Evolutionary conservation across 2,888 invertebrate genomes (phyloP).

Genomic region (Tillus elongatus): DNA sequence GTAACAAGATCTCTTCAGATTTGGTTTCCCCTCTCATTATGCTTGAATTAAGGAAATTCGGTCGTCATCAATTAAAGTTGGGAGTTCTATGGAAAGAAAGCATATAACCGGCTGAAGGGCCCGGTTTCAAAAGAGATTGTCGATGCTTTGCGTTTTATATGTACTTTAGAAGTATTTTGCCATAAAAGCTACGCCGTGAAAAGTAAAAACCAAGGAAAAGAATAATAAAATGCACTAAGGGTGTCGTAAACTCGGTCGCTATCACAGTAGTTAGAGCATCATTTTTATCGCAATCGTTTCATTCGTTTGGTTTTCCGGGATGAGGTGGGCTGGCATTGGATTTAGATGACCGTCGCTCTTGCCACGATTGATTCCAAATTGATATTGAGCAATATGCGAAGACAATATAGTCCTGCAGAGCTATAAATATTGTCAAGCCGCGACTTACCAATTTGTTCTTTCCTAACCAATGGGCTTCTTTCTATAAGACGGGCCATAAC

Average conservation of each 20-base stretch:
- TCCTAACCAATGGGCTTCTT: background rate
- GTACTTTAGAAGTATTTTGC: constrained; percentile 25
- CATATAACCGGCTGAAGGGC: no score
- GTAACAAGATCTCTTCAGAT: no score
- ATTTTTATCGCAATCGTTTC: constrained; percentile 32
- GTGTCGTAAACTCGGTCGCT: constrained; percentile 34
- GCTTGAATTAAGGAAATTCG: no score
- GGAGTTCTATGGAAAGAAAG: no score
- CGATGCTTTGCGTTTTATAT: constrained; percentile 26
- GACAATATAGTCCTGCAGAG: background rate
- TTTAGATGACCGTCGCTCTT: constrained; percentile 1
- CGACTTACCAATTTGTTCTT: constrained; percentile 3
- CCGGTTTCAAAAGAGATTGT: background rate
- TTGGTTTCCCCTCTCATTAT: no score
- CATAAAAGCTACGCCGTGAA: constrained; percentile 27
- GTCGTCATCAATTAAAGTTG: no score
- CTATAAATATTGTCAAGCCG: constrained; percentile 2
- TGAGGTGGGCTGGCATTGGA: constrained; percentile 15
- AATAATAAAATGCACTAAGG: constrained; percentile 37
- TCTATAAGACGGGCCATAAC: constrained; percentile 3
- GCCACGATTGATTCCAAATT: constrained; percentile 2
- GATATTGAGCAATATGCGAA: background rate
- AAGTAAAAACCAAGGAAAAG: constrained; percentile 34
- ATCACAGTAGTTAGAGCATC: constrained; percentile 32
- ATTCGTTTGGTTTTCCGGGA: constrained; percentile 21